Evolutionary conservation across 2,888 invertebrate genomes (phyloP), one percentile per base, ranked within the genome.

Genomic region (Dexiosoma caninum): DNA sequence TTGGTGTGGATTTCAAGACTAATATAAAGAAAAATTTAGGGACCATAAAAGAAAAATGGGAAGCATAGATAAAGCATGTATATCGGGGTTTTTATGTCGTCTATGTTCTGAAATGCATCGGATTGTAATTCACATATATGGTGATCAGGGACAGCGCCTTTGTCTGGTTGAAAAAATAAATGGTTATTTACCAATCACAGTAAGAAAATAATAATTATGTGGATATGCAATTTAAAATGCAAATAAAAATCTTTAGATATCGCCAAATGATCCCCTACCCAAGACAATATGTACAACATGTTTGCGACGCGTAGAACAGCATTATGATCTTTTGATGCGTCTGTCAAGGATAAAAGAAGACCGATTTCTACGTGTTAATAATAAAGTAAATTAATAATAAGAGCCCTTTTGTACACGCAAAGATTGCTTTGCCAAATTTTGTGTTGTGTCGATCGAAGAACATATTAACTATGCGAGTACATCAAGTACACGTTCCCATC

Each of bases 21-120:
- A 46, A 8, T 4, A 14, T 19, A 59, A 40, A 40, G n/a, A 14
- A 23, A 14, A 51, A 0, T 8, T 62, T 21, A 5, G 14, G 27
- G 44, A 55, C 30, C 40, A 0, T 21, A 21, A 30, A n/a, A n/a
- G n/a, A n/a, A n/a, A n/a, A 23, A 96, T 96, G 96, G 96, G 96
- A 57, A 96, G 96, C 88, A 93, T 95, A 85, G 95, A 94, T 85
- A 93, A 94, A 91, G 96, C 95, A 66, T 93, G 95, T 84, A 93
- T 95, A 86, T 94, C 95, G 64, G 96, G 96, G 84, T 96, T 95
- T 91, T 93, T 96, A 87, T 96, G 96, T 91, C 93, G 96, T 87
- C 92, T 96, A 80, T 96, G 96, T 90, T 95, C 95, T 35, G 95
- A 95, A 92, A 95, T 95, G 93, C 95, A 95, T 90, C 93, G 94